These are phyloP conservation scores for Griposia aprilina DNA, from an alignment of 2,888 invertebrate genomes.

Conservation along the genomic window DNA sequence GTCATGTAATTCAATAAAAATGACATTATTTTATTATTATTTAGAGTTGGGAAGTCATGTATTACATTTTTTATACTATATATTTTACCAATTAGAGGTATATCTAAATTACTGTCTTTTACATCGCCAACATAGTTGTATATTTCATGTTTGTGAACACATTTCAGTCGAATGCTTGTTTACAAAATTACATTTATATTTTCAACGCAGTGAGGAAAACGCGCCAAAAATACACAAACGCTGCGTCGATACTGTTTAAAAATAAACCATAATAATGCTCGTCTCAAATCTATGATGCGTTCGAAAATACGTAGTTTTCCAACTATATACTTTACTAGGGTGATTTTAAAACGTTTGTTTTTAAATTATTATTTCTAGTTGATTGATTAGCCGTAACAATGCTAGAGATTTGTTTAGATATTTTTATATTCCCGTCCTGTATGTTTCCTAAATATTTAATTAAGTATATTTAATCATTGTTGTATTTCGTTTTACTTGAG, in stretches of 20 bases:
- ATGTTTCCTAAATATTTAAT: constrained; percentile 29
- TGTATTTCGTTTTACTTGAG: constrained; percentile 43
- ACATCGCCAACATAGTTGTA: constrained; percentile 3
- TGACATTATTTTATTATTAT: no score
- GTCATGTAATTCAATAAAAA: no score
- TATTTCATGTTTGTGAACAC: constrained; percentile 38
- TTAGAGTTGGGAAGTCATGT: background rate
- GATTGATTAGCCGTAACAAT: constrained; percentile 51
- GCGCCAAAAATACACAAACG: constrained; percentile 73
- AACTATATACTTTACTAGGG: constrained; percentile 55
- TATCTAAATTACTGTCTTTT: constrained; percentile 4
- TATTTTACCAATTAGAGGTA: constrained; percentile 18
- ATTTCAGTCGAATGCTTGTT: constrained; percentile 59
- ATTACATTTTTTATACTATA: background rate
- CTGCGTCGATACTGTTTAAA: constrained; percentile 73
- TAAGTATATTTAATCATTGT: constrained; percentile 35
- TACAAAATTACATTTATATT: constrained; percentile 68
- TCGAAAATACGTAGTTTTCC: constrained; percentile 69
- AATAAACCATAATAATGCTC: constrained; percentile 70
- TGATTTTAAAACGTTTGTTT: constrained; percentile 54
- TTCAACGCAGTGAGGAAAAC: constrained; percentile 65
- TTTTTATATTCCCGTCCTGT: constrained; percentile 41
- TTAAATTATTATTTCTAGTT: constrained; percentile 23
- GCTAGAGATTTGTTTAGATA: constrained; percentile 59
- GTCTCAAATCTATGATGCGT: constrained; percentile 69